A percentile compares a stretch with the other conserved stretches of the same genome.
phyloP scores from a whole-genome alignment of 2,797 vertebrate genomes.

The Pampus argenteus region DNA sequence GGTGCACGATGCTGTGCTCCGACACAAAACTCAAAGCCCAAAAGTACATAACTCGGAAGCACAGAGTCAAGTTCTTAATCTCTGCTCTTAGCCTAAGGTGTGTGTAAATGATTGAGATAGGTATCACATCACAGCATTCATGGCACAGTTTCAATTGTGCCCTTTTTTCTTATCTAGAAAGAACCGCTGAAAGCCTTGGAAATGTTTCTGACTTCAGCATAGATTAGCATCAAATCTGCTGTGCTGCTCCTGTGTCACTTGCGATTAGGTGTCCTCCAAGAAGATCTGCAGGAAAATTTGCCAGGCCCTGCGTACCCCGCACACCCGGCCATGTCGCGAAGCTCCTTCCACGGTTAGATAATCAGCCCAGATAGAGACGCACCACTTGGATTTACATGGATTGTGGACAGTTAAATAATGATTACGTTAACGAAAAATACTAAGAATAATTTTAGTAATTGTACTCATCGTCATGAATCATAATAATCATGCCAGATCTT shows the following conservation, averaged over 20 bases:
- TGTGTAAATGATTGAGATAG: conserved; percentile 49
- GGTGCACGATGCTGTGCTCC: conserved; percentile 12
- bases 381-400: background rate
- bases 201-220: conserved; percentile 80
- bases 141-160: conserved; percentile 51
- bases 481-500: background rate
- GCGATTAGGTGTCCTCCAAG: conserved; percentile 79
- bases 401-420: background rate
- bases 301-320: conserved; percentile 42
- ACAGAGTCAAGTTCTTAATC: background rate
- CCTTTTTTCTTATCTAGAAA: conserved; percentile 63
- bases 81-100: conserved; percentile 3
- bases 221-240: conserved; percentile 79
- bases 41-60: background rate
- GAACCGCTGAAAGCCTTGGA: conserved; percentile 70
- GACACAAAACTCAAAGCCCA: conserved; percentile 3
- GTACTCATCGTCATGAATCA: too few species aligned
- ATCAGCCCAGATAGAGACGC: conserved; percentile 57
- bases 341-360: conserved; percentile 67
- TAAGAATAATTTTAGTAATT: background rate
- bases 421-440: background rate
- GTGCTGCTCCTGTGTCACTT: conserved; percentile 77
- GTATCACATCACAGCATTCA: conserved; percentile 49
- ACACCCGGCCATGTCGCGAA: conserved; percentile 33
- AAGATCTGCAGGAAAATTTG: conserved; percentile 69